Conservation (phyloP, 2,888 invertebrate species). For the Brachyopa scutellaris region DNA sequence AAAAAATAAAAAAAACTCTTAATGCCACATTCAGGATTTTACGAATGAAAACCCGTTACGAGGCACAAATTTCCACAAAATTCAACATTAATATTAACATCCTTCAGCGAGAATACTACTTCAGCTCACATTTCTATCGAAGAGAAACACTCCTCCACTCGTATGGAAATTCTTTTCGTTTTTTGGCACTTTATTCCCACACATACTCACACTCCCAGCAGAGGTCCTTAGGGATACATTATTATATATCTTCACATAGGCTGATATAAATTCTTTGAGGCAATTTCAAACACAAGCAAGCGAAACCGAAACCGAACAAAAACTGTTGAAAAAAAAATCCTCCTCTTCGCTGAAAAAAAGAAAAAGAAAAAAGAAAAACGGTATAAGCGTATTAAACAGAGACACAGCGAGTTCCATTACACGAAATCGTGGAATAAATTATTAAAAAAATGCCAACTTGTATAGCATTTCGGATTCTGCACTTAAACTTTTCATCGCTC, state of each 20-base stretch:
- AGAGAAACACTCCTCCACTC: slow-evolving; percentile 4
- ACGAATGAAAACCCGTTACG: slow-evolving; percentile 35
- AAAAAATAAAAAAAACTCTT: slow-evolving; percentile 6
- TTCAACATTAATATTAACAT: slow-evolving; percentile 65
- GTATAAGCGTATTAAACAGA: slow-evolving; percentile 46
- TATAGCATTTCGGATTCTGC: slow-evolving; percentile 66
- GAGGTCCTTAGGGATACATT: slow-evolving; percentile 54
- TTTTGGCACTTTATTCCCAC: background rate
- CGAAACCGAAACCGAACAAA: slow-evolving; percentile 41
- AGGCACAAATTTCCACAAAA: slow-evolving; percentile 46
- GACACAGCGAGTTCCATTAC: slow-evolving; percentile 67
- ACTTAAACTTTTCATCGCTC: slow-evolving; percentile 69
- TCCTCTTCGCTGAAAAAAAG: background rate
- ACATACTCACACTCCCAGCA: slow-evolving; percentile 20
- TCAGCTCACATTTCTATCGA: background rate
- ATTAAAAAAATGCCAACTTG: slow-evolving; percentile 67
- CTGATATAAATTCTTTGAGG: slow-evolving; percentile 58
- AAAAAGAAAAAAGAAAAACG: slow-evolving; percentile 14
- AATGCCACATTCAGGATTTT: slow-evolving; percentile 46
- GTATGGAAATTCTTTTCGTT: slow-evolving; percentile 51
- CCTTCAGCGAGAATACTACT: slow-evolving; percentile 33
- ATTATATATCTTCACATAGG: slow-evolving; percentile 55
- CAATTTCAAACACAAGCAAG: slow-evolving; percentile 59
- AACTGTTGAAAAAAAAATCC: background rate
- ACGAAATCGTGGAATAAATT: slow-evolving; percentile 71